Evolutionary conservation across 2,888 invertebrate genomes (phyloP), one percentile per base, ranked within the genome.

Genomic region (Atherix ibis): DNA sequence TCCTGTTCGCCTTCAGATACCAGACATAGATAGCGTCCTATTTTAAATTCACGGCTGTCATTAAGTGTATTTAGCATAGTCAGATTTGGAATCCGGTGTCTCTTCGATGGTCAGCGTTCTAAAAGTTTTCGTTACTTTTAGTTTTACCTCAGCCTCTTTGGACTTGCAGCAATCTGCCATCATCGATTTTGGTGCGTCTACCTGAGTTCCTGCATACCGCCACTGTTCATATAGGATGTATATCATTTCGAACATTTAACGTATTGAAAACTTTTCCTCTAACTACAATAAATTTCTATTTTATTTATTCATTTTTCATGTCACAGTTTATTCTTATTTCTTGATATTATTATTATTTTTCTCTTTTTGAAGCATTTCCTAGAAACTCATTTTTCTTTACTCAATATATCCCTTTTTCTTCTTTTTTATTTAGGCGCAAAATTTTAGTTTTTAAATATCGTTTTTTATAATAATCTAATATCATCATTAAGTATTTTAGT

Each of bases 1-100:
- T n/a, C n/a, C n/a, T n/a, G n/a, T n/a, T n/a, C n/a, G n/a, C n/a
- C n/a, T 34, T 33, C 34, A 32, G 40, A 40, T 40, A 37, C 37
- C 37, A 40, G 40, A 40, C 37, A 30, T 37, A 35, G 40, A 40
- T 40, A 40, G 32, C 34, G 32, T 31, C 35, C 35, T 37, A 37
- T 35, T 40, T 40, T 40, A 40, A 35, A 40, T 37, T 37, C 37
- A 37, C 34, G 29, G 37, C 29, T 37, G 37, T 40, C 40, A 40
- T 40, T 40, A 39, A 36, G 39, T 36, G 30, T 40, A 40, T 40
- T 40, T 37, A 40, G 37, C 25, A 28, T 35, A n/a, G 19, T 29
- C 15, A 4, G 16, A 10, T 22, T 22, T 10, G 22, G n/a, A n/a
- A n/a, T n/a, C n/a, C n/a, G n/a, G n/a, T n/a, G n/a, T n/a, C n/a